Evolutionary conservation across 2,888 invertebrate genomes (phyloP), one percentile per base, ranked within the genome.

Genomic region (Quadroppia sp.): DNA sequence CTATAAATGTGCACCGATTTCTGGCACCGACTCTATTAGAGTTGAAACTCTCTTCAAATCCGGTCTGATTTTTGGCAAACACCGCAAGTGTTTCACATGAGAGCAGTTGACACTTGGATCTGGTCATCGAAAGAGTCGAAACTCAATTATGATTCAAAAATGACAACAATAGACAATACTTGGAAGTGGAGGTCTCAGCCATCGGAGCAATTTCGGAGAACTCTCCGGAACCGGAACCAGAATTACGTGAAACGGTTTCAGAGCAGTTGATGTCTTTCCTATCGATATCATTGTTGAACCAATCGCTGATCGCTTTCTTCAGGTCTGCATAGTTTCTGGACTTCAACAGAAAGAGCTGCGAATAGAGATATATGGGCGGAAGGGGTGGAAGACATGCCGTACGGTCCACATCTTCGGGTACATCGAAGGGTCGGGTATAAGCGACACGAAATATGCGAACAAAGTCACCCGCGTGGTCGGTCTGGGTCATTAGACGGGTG

Each of bases 391-490:
- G 67, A 42, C 61, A 64, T 72, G 59, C 48, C 6, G 59, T 40
- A 40, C 28, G 28, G 40, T 59, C 56, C 20, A 61, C 42, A 42
- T 48, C 45, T 11, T 67, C 67, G 67, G 20, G n/a, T 4, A 67
- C 67, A n/a, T 67, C 56, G n/a, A 50, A 48, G 23, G 76, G 59
- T 71, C 75, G 76, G 2, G 74, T 69, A 36, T 77, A 79, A 1
- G 75, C 71, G 6, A 78, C 67, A 32, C 79, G 75, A 13, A 79
- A 59, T 45, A 79, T 77, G 64, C 79, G 75, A 11, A 78, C 45
- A 42, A 76, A 79, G 56, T 72, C 71, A 11, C 72, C 74, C 13
- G 76, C 75, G 76, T 80, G 72, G 28, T 78, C 77, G 7, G 75
- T 71, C 71, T 76, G 78, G 17, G 73, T 59, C 77, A 77, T 77